A percentile compares a stretch with the other conserved stretches of the same genome.
Conservation (phyloP, 2,888 invertebrate species). For the Thumatha senex region DNA sequence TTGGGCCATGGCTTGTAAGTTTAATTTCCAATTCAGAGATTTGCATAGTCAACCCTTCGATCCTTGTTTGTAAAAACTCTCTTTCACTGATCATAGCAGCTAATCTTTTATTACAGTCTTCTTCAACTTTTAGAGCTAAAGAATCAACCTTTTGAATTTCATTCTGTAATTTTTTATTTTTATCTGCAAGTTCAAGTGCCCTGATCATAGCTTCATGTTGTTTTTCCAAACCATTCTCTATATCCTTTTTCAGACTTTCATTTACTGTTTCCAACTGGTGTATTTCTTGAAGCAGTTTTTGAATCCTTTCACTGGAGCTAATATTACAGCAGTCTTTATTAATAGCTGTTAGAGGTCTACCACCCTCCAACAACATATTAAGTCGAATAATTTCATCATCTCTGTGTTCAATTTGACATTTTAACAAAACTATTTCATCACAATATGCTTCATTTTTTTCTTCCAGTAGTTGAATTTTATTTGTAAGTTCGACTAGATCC, state of each 20-base stretch:
- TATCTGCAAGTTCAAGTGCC: slow-evolving; percentile 88
- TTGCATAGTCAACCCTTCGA: slow-evolving; percentile 71
- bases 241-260: slow-evolving; percentile 73
- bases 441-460: slow-evolving; percentile 65
- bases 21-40: slow-evolving; percentile 82
- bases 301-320: slow-evolving; percentile 79
- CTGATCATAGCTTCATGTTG: slow-evolving; percentile 92
- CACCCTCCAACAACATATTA: slow-evolving; percentile 87
- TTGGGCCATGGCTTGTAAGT: slow-evolving; percentile 67
- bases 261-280: slow-evolving; percentile 84
- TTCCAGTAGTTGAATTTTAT: slow-evolving; percentile 69
- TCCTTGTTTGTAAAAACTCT: slow-evolving; percentile 79
- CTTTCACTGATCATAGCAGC: slow-evolving; percentile 85
- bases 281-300: slow-evolving; percentile 83
- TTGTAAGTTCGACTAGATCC: slow-evolving; percentile 69
- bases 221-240: slow-evolving; percentile 84
- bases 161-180: slow-evolving; percentile 87
- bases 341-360: slow-evolving; percentile 85
- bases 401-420: slow-evolving; percentile 75
- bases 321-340: slow-evolving; percentile 86
- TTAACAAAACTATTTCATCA: slow-evolving; percentile 68
- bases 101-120: slow-evolving; percentile 88
- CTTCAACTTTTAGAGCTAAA: slow-evolving; percentile 89
- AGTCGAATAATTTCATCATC: slow-evolving; percentile 89
- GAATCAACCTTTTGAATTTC: slow-evolving; percentile 89